Base-by-base conservation (phyloP, 53 echinoderm and acorn worm genomes). In the Temnopleurus reevesii region DNA sequence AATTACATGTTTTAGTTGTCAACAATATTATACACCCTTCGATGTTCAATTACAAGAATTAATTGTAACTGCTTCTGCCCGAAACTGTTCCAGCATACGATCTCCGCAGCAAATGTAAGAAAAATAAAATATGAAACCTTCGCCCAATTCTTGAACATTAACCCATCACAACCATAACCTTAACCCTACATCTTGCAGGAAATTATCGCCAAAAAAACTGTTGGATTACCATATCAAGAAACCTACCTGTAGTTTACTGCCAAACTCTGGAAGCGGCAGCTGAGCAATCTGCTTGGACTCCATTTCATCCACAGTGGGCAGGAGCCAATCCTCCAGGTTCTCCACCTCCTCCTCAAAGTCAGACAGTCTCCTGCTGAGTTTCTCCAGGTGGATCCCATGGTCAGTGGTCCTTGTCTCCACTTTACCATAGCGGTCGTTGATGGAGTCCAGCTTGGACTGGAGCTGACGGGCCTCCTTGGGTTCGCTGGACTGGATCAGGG, bases 281-380 rank as follows among this genome's bases (percentile, higher is more conserved):
- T 94, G 81, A 4, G 91, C 89, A 34, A 94, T 84, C 58, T 94
- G 93, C 54, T 93, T 93, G 43, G 93, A 94, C 76, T 99, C 99
- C 82, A 96, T 81, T 18, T 65, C 81, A 4, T 99, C 96, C 26
- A 96, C 89, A 26, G 94, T 53, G 26, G 99, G 99, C 83, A 99
- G 93, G 17, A 94, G 87, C 99, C 99, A 99, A 81, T 99, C 96
- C 82, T 99, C 99, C 80, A 99, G 89, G 27, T 92, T 90, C 83
- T 99, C 99, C 2, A 96, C 94, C 91, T 93, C 89, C 5, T 91
- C 91, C 89, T 95, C 96, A 64, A 96, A 99, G 64, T 99, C 94
- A 2, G 89, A 59, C 60, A 96, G 91, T 63, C 92, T 94, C 77
- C 64, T 46, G 45, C 80, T 45, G 13, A 99, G 86, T 12, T 53